phyloP scores from a whole-genome alignment of 2,113 vertebrate genomes.

The Leucosticte australis region DNA sequence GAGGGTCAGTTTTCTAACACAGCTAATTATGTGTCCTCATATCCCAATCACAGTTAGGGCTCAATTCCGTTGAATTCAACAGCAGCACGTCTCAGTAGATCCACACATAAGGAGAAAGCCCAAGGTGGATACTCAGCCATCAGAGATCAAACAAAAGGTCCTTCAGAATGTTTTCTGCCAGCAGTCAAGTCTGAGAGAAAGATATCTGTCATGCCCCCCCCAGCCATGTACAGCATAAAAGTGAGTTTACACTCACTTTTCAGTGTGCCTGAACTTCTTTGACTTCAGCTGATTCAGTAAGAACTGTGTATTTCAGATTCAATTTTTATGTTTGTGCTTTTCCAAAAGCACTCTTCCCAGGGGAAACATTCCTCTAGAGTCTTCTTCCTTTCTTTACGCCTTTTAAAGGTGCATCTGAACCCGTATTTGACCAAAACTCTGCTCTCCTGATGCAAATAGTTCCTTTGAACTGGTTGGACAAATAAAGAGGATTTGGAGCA shows the following conservation, averaged over 20 bases:
- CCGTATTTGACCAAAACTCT: neutral
- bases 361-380: neutral
- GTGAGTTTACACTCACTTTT: neutral
- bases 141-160: neutral
- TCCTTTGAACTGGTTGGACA: neutral
- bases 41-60: slow-evolving; percentile 33
- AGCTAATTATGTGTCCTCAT: slow-evolving; percentile 52
- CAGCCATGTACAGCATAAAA: neutral
- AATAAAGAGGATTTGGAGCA: neutral
- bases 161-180: neutral
- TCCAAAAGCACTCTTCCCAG: neutral
- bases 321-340: neutral
- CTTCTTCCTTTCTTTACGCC: neutral
- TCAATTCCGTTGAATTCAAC: slow-evolving; percentile 6
- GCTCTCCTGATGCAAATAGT: neutral
- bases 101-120: neutral
- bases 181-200: neutral
- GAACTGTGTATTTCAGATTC: neutral
- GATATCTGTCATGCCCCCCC: neutral
- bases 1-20: slow-evolving; percentile 64
- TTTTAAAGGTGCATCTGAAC: neutral
- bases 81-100: neutral
- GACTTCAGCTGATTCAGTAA: neutral
- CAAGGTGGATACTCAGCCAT: neutral
- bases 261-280: neutral